phyloP scores from a whole-genome alignment of 2,113 vertebrate genomes.

The Cebidichthys violaceus region DNA sequence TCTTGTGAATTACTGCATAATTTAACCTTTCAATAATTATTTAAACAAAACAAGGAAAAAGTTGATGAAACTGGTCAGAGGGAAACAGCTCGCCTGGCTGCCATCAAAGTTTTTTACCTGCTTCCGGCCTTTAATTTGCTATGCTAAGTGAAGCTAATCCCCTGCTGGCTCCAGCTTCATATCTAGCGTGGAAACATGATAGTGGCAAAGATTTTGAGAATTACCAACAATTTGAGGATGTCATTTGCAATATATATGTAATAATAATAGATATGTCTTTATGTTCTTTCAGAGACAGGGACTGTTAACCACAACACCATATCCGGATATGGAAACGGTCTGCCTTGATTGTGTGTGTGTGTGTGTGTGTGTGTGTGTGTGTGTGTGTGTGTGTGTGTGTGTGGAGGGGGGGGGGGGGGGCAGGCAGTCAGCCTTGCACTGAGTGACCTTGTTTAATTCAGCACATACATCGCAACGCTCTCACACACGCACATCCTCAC shows the following conservation, averaged over 20 bases:
- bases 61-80: neutral
- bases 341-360: slow-evolving; percentile 20
- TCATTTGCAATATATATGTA: slow-evolving; percentile 11
- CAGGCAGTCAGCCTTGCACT: slow-evolving; percentile 63
- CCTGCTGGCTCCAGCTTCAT: neutral
- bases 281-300: neutral
- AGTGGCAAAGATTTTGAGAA: neutral
- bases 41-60: neutral
- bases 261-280: slow-evolving; percentile 21
- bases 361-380: neutral
- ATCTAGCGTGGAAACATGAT: neutral
- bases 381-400: slow-evolving; percentile 20
- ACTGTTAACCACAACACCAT: slow-evolving; percentile 20
- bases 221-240: slow-evolving; percentile 4
- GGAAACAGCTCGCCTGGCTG: neutral
- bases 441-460: slow-evolving; percentile 80
- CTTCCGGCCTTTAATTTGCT: neutral
- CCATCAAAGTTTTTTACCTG: too few species aligned
- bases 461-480: slow-evolving; percentile 53
- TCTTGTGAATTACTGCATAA: neutral
- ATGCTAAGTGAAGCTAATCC: neutral
- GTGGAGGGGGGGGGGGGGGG: neutral
- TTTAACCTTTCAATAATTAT: neutral
- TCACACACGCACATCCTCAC: slow-evolving; percentile 29
- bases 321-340: slow-evolving; percentile 2